Percentiles rank a stretch among this genome's conserved stretches.
phyloP scores from a whole-genome alignment of 2,888 invertebrate genomes.

The Pristionchus mayeri region DNA sequence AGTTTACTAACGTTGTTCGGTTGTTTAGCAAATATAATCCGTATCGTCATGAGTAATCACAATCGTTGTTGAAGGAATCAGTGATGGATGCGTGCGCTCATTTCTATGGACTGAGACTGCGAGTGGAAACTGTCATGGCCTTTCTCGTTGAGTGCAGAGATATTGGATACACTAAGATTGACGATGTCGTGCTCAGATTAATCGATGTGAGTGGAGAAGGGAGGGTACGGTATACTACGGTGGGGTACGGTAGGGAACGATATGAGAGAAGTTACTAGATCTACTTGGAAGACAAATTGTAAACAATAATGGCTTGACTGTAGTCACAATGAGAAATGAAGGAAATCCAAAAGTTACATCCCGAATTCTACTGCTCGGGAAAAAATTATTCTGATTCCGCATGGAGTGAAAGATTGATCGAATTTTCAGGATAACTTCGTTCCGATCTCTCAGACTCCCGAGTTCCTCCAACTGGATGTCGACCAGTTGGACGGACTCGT shows the following conservation, averaged over 20 bases:
- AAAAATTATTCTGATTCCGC: too few species aligned
- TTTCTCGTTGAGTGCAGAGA: slow-evolving; percentile 56
- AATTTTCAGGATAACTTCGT: slow-evolving; percentile 85
- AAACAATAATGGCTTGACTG: too few species aligned
- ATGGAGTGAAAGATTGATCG: not conserved
- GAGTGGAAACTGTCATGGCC: slow-evolving; percentile 57
- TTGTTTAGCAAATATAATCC: not conserved
- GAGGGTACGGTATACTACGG: too few species aligned
- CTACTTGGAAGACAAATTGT: not conserved
- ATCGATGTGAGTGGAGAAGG: slow-evolving; percentile 45
- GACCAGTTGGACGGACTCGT: slow-evolving; percentile 80
- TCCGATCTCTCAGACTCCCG: slow-evolving; percentile 85
- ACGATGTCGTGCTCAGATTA: not conserved
- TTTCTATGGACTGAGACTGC: slow-evolving; percentile 82
- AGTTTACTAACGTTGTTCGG: too few species aligned
- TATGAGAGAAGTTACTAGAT: not conserved
- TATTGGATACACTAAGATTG: slow-evolving; percentile 48
- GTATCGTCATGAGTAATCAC: not conserved
- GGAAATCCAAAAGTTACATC: too few species aligned
- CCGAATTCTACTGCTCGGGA: not conserved
- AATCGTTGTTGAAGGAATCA: slow-evolving; percentile 78
- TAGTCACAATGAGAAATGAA: not conserved
- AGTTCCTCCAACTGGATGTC: slow-evolving; percentile 81
- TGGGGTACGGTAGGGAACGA: not conserved
- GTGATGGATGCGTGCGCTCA: slow-evolving; percentile 88